Percentiles rank a stretch among this genome's conserved stretches.
These are phyloP conservation scores for Microchirus variegatus DNA, from an alignment of 2,797 vertebrate species.

Conservation along the genomic window DNA sequence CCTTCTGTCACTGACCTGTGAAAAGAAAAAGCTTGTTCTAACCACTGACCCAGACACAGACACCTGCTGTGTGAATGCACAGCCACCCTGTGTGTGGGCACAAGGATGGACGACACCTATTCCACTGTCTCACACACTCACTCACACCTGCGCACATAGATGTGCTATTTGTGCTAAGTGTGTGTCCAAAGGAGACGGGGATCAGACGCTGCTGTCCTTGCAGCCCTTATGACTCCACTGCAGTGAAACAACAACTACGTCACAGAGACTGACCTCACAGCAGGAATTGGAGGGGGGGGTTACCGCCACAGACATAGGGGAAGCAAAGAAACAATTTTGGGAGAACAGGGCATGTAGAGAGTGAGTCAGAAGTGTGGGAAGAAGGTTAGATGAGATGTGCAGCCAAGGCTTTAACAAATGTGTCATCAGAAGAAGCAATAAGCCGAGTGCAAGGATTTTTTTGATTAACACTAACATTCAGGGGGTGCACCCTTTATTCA, in stretches of 20 bases:
- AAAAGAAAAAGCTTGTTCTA: slow-evolving; percentile 55
- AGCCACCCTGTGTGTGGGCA: neutral
- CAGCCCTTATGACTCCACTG: slow-evolving; percentile 19
- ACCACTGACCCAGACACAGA: slow-evolving; percentile 5
- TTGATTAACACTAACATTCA: neutral
- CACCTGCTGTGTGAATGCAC: slow-evolving; percentile 6
- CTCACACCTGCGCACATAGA: slow-evolving; percentile 17
- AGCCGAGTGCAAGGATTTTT: neutral
- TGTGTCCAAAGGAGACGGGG: neutral
- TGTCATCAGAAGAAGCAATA: neutral
- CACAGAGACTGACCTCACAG: slow-evolving; percentile 18
- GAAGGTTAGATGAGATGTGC: slow-evolving; percentile 14
- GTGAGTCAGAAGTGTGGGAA: slow-evolving; percentile 12
- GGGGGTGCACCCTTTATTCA: too few relatives aligned
- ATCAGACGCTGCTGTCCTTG: slow-evolving; percentile 20
- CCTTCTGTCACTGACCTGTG: slow-evolving; percentile 29
- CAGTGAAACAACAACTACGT: slow-evolving; percentile 27
- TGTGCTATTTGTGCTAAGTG: slow-evolving; percentile 8
- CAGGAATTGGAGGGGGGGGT: neutral
- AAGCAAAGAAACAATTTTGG: slow-evolving; percentile 21
- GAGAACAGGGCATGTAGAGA: slow-evolving; percentile 37
- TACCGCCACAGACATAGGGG: slow-evolving; percentile 18
- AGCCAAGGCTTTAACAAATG: neutral
- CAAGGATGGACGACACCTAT: slow-evolving; percentile 2
- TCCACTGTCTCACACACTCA: slow-evolving; percentile 3